A percentile compares a stretch with the other conserved stretches of the same genome.
phyloP scores from a whole-genome alignment of 1,140 invertebrate genomes.

The Conus ventricosus region DNA sequence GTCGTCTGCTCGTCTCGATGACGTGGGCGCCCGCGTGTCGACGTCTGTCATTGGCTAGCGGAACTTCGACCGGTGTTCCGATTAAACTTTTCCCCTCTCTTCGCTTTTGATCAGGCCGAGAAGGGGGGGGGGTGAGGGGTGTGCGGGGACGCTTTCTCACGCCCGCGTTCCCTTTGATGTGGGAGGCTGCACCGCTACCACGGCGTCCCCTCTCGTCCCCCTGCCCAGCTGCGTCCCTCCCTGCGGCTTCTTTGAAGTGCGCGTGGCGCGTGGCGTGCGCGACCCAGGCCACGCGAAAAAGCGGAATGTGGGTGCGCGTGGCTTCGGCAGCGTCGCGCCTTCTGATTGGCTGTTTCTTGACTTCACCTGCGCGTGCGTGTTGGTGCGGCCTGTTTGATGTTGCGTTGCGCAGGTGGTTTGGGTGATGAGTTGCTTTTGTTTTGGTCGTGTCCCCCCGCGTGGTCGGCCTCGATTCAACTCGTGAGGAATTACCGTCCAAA shows the following conservation, averaged over 20 bases:
- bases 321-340: slow-evolving; percentile 11
- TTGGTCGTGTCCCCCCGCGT: slow-evolving; percentile 16
- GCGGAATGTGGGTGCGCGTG: slow-evolving; percentile 18
- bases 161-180: slow-evolving; percentile 29
- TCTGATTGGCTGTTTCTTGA: slow-evolving; percentile 17
- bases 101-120: slow-evolving; percentile 7
- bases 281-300: neutral
- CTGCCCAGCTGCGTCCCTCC: neutral
- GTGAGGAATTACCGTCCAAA: neutral
- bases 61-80: neutral
- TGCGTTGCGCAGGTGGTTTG: slow-evolving; percentile 15
- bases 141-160: slow-evolving; percentile 11
- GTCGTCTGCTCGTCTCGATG: slow-evolving; percentile 18
- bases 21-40: slow-evolving; percentile 2
- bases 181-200: slow-evolving; percentile 19
- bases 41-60: slow-evolving; percentile 29
- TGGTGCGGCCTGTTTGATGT: slow-evolving; percentile 22
- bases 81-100: neutral
- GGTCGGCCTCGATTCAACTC: slow-evolving; percentile 14
- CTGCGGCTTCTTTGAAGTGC: slow-evolving; percentile 2
- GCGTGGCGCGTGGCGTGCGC: slow-evolving; percentile 20
- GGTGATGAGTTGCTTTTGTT: slow-evolving; percentile 29
- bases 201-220: neutral
- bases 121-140: too few species aligned
- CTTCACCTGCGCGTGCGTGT: slow-evolving; percentile 23